These are phyloP conservation scores for Myzus persicae DNA, from an alignment of 1,140 invertebrate genomes.

Conservation along the genomic window DNA sequence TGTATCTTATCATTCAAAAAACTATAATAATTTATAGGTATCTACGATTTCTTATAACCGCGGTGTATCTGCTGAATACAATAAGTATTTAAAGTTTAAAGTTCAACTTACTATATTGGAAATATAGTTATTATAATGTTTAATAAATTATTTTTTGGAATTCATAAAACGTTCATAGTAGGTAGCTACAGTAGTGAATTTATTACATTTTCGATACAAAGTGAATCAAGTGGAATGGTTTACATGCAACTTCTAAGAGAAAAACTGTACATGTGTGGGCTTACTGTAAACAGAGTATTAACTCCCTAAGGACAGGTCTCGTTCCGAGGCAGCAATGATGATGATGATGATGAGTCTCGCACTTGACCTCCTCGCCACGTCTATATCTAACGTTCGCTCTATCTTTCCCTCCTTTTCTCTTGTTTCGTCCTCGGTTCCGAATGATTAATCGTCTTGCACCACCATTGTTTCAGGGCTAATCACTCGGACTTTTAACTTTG, in stretches of 20 bases:
- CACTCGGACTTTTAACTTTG: conserved; percentile 58
- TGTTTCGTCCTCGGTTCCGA: background rate
- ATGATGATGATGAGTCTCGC: conserved; percentile 58
- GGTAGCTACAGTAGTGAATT: background rate
- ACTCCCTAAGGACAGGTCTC: conserved; percentile 52
- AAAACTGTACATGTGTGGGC: conserved; percentile 4
- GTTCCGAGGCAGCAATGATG: conserved; percentile 42
- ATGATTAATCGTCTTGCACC: conserved; percentile 52
- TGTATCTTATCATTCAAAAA: too few species aligned
- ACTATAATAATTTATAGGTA: too few species aligned
- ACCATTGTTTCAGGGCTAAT: conserved; percentile 58
- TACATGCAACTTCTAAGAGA: background rate
- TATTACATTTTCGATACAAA: conserved; percentile 8
- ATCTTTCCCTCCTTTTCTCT: background rate
- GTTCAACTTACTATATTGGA: too few species aligned
- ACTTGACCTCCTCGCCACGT: conserved; percentile 35
- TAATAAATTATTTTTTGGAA: background rate
- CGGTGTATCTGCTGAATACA: too few species aligned
- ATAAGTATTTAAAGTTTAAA: too few species aligned
- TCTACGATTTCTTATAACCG: too few species aligned
- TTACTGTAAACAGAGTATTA: conserved; percentile 34
- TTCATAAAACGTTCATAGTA: background rate
- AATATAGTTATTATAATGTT: too few species aligned
- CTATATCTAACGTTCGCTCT: conserved; percentile 21
- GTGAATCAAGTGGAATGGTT: background rate